Evolutionary conservation across 1,140 invertebrate genomes (phyloP), one percentile per base, ranked within the genome.

Genomic region (Popillia japonica): DNA sequence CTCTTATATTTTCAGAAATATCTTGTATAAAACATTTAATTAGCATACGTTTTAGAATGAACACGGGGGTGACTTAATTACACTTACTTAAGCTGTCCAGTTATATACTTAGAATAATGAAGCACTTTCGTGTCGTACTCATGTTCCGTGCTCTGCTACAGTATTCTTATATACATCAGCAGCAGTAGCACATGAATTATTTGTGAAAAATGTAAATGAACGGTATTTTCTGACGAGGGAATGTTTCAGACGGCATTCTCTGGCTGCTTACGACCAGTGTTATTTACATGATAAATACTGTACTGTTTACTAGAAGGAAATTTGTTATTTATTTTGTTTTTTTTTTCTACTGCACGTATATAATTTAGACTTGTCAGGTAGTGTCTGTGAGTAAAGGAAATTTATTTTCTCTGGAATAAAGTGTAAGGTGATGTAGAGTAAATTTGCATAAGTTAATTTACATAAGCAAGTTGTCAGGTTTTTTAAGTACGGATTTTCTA

Each of bases 131-230:
- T n/a, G n/a, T n/a, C n/a, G n/a, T n/a, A 9, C 17, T 64, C 4
- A 8, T 17, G 61, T 64, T 20, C 61, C 61, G 17, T 64, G 17
- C 17, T 64, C 17, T 27, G 61, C 23, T 8, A 64, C 11, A 20
- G 61, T 11, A 20, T 64, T 64, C 61, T 64, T 64, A 22, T 48
- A 48, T 64, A 64, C 61, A 64, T 64, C 61, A 64, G 17, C 61
- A 20, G 61, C 61, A 64, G 61, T 64, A 61, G 59, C 48, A 77
- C 78, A 80, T 80, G 78, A 81, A 80, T 79, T 80, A 81, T 81
- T 81, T 78, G 75, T 41, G 74, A 81, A 81, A 81, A 79, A 81
- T 80, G 79, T 77, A 81, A 81, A 81, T 81, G 72, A 80, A 79
- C 77, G 77, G 61, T n/a, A 64, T 20, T 64, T 14, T 27, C 20